Percentiles rank a stretch among this genome's conserved stretches.
Evolutionary conservation across 2,113 vertebrate genomes (phyloP).

Genomic region (Pteronura brasiliensis): DNA sequence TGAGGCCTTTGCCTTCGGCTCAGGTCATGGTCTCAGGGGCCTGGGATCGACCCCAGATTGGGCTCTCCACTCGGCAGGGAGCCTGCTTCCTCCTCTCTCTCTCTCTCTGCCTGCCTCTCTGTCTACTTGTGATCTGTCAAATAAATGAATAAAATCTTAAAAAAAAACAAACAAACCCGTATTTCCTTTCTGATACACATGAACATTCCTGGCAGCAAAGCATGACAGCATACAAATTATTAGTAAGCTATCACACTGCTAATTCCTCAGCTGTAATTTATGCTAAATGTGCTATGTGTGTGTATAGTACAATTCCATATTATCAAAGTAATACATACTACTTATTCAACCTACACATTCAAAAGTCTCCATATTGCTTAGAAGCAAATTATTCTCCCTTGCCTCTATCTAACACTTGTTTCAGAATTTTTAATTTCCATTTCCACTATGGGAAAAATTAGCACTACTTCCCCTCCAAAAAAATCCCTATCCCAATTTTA

Average conservation of each 20-base stretch:
- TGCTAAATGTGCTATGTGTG: not conserved
- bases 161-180: too few relatives aligned
- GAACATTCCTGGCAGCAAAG: conserved; percentile 8
- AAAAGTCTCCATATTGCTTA: not conserved
- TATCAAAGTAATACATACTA: not conserved
- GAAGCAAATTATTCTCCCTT: not conserved
- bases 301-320: not conserved
- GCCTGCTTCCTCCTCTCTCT: too few relatives aligned
- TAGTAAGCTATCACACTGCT: not conserved
- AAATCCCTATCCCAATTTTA: not conserved
- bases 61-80: too few relatives aligned
- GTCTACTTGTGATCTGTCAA: too few relatives aligned
- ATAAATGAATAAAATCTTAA: too few relatives aligned
- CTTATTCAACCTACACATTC: not conserved
- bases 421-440: not conserved
- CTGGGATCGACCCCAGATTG: too few relatives aligned
- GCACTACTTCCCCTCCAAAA: not conserved
- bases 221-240: not conserved
- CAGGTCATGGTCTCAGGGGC: too few relatives aligned
- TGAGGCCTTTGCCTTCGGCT: too few relatives aligned
- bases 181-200: not conserved
- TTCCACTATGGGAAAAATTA: not conserved
- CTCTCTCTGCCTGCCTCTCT: too few relatives aligned
- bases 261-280: not conserved
- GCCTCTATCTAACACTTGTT: not conserved